Conservation (phyloP, 1,140 invertebrate species). For the Phymastichus coffea region DNA sequence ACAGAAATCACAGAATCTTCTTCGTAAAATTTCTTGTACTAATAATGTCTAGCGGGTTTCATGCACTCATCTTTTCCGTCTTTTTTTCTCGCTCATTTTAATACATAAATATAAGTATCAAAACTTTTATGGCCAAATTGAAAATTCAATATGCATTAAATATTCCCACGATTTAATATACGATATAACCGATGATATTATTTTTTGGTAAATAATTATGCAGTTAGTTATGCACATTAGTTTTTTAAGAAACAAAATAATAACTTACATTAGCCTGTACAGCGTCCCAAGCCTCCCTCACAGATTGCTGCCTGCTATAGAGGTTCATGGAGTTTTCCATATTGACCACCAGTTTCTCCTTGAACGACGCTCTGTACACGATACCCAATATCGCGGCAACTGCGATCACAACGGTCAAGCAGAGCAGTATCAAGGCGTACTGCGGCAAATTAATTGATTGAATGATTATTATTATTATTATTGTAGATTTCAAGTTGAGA, state of each 20-base stretch:
- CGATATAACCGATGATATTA: too few relatives aligned
- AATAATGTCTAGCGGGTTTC: too few relatives aligned
- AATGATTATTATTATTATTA: slow-evolving; percentile 29
- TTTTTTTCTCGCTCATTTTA: too few relatives aligned
- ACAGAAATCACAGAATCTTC: too few relatives aligned
- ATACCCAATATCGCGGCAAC: slow-evolving; percentile 87
- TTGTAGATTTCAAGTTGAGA: not conserved
- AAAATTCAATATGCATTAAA: too few relatives aligned
- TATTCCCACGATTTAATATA: too few relatives aligned
- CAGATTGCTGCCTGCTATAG: slow-evolving; percentile 66
- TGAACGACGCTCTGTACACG: slow-evolving; percentile 79
- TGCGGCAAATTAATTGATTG: too few relatives aligned
- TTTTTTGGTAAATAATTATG: not conserved
- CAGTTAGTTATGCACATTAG: not conserved
- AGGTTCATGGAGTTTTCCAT: slow-evolving; percentile 74
- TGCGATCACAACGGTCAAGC: slow-evolving; percentile 84
- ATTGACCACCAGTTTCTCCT: slow-evolving; percentile 70
- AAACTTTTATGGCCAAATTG: too few relatives aligned
- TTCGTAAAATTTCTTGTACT: too few relatives aligned
- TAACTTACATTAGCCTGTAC: slow-evolving; percentile 66
- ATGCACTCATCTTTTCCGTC: too few relatives aligned
- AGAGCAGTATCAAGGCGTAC: slow-evolving; percentile 84
- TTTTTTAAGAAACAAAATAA: not conserved
- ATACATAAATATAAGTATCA: too few relatives aligned
- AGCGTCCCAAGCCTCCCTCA: slow-evolving; percentile 80